Evolutionary conservation across 2,888 invertebrate species (phyloP), one percentile per base, ranked within the genome.

Genomic region (Trilocha varians): DNA sequence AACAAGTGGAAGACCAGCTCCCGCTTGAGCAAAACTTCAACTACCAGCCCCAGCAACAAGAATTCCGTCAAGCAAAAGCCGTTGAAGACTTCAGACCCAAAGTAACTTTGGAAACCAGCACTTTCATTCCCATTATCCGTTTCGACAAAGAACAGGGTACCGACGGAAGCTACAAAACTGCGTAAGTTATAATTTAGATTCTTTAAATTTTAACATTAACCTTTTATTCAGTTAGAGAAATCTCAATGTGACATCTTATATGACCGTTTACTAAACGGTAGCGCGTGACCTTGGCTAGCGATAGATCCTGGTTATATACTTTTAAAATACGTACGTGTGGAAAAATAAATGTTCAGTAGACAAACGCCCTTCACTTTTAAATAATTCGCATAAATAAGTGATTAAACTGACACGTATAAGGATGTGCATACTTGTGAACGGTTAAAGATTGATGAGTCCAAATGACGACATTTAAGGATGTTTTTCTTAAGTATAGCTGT

Each of bases 141-240:
- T 94, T 93, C 71, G 93, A 93, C 63, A 94, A 94, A 65, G 92
- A 93, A 67, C 94, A 94, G 65, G 92, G 91, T 49, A 91, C 89
- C 50, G 94, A 93, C 76, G 94, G 94, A 59, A 93, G 93, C 64
- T 94, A 94, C 73, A 93, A 93, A 77, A 91, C 93, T 45, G 73
- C 92, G 92, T 92, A 83, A 87, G 88, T 84, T 47, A 49, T 45
- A 43, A 41, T 18, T 35, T n/a, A n/a, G 33, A 16, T 41, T 44
- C 41, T 45, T 39, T 33, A 33, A 32, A 32, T 39, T 16, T 11
- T 16, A 5, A n/a, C 16, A 16, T 38, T 18, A 39, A 39, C 5
- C 16, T 6, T 39, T 16, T 11, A 18, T 33, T 14, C 34, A 13
- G 25, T 17, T 34, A 17, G 39, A 16, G 18, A 33, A 16, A 39